Base-by-base conservation (phyloP, 64 coral and sea anemone species). In the Trachythela sp. region DNA sequence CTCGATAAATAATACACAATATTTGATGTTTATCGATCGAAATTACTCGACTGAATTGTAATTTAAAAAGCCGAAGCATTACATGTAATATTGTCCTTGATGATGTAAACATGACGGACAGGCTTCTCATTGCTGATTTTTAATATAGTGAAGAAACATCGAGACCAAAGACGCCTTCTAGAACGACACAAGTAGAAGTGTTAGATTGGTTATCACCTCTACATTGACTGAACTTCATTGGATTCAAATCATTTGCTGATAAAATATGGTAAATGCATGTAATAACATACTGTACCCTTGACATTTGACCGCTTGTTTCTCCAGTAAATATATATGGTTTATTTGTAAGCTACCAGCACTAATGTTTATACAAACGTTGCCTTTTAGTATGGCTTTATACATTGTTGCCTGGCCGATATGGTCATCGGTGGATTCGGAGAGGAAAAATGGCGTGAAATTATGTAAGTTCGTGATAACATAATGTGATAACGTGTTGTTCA, bases 371-470 rank as follows among this genome's bases (percentile, higher is more conserved):
- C 26, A 20, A n/a, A 64, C 56, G 56, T 26, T 64, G 2, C 26
- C 6, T 2, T 35, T 80, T 80, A 80, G 75, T 80, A 80, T 8
- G 75, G 75, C 15, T 80, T 80, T 22, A 80, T 80, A 37, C 75
- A 80, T 37, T 80, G 75, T 8, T 80, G 75, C 35, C 33, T 80
- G 9, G 31, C 75, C 75, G 75, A 80, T 80, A 80, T 80, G 75
- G 75, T 80, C 20, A 80, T 80, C 30, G 75, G 75, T 37, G 75
- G 75, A 80, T 80, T 80, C 30, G 75, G 75, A 4, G 75, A 80
- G 37, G 75, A 80, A 39, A 80, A 35, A 80, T 80, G 75, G 75
- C 75, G 30, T 35, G 75, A 80, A 80, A 39, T 80, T 35, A 37
- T 80, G 75, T 80, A 38, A 80, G 75, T 80, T 80, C 15, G 13